Evolutionary conservation across 2,888 invertebrate species (phyloP), one percentile per base, ranked within the genome.

Genomic region (Torymus tubicola): DNA sequence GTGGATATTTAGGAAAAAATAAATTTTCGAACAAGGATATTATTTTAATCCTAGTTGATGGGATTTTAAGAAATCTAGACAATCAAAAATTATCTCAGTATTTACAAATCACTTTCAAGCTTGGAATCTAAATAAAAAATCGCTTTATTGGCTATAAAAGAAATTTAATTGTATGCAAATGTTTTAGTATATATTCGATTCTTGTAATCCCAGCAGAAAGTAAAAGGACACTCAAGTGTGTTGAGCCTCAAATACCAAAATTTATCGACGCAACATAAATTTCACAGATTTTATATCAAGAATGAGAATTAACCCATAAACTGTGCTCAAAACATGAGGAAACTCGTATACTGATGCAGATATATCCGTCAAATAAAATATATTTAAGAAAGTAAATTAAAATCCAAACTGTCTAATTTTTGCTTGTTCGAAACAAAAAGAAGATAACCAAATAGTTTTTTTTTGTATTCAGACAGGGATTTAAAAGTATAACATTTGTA

Each of bases 101-200:
- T 60, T 65, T 71, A 69, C 21, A 65, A 50, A 42, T 65, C 12
- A 18, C 55, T 68, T n/a, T 16, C 21, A 21, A 60, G 53, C 11
- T 60, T 5, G 12, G 50, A 58, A 75, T 58, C 12, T 16, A 50
- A 58, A 60, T 72, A 69, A 77, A 68, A 63, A 53, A 13, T 31
- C 52, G 4, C 18, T 76, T 80, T 69, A 67, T 18, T 2, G 55
- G 12, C 63, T 1, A 16, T 63, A 64, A 77, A 70, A 69, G 63
- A 69, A 73, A 81, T 63, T 70, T 81, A 74, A 78, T 81, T 78
- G 67, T 76, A 80, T 80, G 77, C 73, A 78, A 81, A 81, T 70
- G 31, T 70, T 50, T 31, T n/a, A 61, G 61, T 55, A 78, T 73
- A 77, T 61, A 72, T 64, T 61, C 60, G 18, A 78, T 67, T 64